Conservation (phyloP, 1,140 invertebrate genomes). For the Drosophila ananassae region DNA sequence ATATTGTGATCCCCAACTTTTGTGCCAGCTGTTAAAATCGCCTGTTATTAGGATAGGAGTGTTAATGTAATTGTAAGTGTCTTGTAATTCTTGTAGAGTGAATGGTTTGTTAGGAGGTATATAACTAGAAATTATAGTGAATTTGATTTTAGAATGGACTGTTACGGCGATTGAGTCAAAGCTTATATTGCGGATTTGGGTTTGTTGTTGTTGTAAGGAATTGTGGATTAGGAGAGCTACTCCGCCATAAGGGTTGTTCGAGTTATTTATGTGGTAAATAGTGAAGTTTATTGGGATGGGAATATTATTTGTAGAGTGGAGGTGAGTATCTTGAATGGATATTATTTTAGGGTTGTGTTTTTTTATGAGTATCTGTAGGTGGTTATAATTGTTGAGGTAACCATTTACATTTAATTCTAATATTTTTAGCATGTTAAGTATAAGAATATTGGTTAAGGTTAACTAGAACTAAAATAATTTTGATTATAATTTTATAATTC, state of each 20-base stretch:
- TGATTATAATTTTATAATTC: slow-evolving; percentile 4
- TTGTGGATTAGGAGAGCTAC: slow-evolving; percentile 8
- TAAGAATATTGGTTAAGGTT: not conserved
- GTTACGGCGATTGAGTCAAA: not conserved
- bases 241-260: not conserved
- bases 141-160: not conserved
- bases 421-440: slow-evolving; percentile 7
- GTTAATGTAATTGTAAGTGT: no score
- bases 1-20: no score
- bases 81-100: not conserved
- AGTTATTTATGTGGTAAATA: slow-evolving; percentile 2
- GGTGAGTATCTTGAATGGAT: slow-evolving; percentile 1
- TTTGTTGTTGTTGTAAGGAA: slow-evolving; percentile 11
- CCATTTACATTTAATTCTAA: not conserved
- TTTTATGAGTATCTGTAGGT: slow-evolving; percentile 3
- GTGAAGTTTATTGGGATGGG: slow-evolving; percentile 14
- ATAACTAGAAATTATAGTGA: not conserved
- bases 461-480: slow-evolving; percentile 1
- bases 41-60: no score
- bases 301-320: slow-evolving; percentile 8
- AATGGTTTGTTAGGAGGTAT: not conserved
- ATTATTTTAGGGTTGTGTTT: slow-evolving; percentile 2
- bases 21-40: no score
- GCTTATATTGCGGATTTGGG: slow-evolving; percentile 1
- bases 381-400: slow-evolving; percentile 7